These are phyloP conservation scores for Leucania comma DNA, from an alignment of 2,888 invertebrate species.

Conservation along the genomic window DNA sequence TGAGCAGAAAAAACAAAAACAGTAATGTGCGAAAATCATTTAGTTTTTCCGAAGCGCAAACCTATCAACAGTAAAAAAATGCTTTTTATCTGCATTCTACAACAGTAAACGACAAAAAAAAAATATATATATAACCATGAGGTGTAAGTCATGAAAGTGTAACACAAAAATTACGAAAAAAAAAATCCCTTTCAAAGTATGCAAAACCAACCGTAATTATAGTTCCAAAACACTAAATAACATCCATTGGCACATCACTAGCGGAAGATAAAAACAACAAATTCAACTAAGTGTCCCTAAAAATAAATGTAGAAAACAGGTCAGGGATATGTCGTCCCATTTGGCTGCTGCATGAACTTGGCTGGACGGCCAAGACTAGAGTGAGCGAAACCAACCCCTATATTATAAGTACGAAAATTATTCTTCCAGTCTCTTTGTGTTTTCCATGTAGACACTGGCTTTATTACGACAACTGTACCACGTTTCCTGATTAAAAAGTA, in stretches of 20 bases:
- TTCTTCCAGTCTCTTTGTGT: conserved; percentile 68
- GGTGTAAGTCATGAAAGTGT: not conserved
- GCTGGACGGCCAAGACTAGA: conserved; percentile 70
- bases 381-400: conserved; percentile 59
- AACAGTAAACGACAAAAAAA: not conserved
- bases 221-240: conserved; percentile 49
- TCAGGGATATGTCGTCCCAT: conserved; percentile 79
- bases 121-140: not conserved
- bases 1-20: not conserved
- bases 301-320: conserved; percentile 72
- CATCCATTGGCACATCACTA: conserved; percentile 50
- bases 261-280: conserved; percentile 60
- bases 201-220: conserved; percentile 40
- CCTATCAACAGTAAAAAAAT: no score
- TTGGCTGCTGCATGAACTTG: conserved; percentile 77
- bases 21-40: not conserved
- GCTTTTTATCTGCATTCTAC: not conserved
- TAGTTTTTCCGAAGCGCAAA: not conserved
- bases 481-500: conserved; percentile 72
- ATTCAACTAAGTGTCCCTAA: conserved; percentile 63
- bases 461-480: conserved; percentile 61
- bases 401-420: conserved; percentile 66
- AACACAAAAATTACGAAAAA: not conserved
- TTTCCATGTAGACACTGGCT: conserved; percentile 59
- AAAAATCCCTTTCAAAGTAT: not conserved